phyloP scores from a whole-genome alignment of 1,140 invertebrate species.

The Formica selysi region DNA sequence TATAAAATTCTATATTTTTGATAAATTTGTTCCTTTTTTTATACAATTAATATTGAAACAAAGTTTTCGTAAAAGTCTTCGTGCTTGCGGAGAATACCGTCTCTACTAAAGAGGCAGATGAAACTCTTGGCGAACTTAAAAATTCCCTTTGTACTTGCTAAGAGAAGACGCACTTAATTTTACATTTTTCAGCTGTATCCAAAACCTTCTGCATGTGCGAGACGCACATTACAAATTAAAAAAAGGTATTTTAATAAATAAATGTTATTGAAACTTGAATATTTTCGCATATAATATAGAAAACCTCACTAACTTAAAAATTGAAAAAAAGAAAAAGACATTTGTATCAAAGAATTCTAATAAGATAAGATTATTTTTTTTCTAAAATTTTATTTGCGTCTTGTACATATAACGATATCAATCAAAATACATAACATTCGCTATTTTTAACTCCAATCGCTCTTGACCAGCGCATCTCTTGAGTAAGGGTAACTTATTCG shows the following conservation, averaged over 20 bases:
- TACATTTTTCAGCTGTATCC: not conserved
- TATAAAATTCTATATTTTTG: not conserved
- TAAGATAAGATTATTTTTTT: not conserved
- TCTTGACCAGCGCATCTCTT: constrained; percentile 1
- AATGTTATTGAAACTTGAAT: not conserved
- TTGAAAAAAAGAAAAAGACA: not conserved
- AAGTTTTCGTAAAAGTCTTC: constrained; percentile 28
- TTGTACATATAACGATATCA: not conserved
- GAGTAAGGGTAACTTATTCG: not conserved
- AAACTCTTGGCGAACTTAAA: constrained; percentile 35
- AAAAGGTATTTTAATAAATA: not conserved
- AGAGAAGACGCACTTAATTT: constrained; percentile 24
- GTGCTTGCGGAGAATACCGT: constrained; percentile 1
- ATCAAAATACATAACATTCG: not conserved
- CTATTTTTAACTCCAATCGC: not conserved
- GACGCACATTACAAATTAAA: not conserved
- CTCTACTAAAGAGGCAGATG: constrained; percentile 11
- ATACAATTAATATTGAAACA: not conserved
- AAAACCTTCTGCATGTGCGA: not conserved
- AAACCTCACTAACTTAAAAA: not conserved
- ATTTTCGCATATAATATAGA: not conserved
- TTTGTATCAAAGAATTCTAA: not conserved
- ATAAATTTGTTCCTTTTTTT: not conserved
- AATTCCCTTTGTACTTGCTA: constrained; percentile 49
- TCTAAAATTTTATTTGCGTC: not conserved